phyloP scores from a whole-genome alignment of 2,888 invertebrate genomes.

The Mythimna albipuncta region DNA sequence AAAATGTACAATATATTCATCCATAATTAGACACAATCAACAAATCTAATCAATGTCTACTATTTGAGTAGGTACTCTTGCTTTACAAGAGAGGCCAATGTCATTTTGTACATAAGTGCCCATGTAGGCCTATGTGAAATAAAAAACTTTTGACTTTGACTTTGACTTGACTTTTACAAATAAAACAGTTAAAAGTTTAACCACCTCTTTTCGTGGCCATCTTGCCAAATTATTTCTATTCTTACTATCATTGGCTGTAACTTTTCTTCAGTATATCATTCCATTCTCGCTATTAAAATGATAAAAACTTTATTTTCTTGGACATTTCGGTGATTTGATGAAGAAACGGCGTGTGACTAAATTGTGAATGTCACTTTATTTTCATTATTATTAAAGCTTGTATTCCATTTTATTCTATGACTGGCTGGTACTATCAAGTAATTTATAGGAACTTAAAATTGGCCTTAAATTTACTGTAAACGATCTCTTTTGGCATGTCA shows the following conservation, averaged over 20 bases:
- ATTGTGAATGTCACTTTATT: conserved; percentile 31
- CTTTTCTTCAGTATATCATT: conserved; percentile 21
- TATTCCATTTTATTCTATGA: not conserved
- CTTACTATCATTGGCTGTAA: conserved; percentile 29
- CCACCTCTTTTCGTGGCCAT: conserved; percentile 29
- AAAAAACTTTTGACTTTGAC: too few relatives aligned
- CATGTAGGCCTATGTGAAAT: too few relatives aligned
- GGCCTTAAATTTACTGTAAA: too few relatives aligned
- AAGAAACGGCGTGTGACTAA: conserved; percentile 33
- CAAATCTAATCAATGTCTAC: conserved; percentile 39
- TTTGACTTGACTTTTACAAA: too few relatives aligned
- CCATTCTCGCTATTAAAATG: conserved; percentile 36
- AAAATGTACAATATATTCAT: not conserved
- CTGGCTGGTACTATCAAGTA: not conserved
- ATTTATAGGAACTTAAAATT: too few relatives aligned
- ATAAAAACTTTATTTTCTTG: conserved; percentile 40
- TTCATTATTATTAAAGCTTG: conserved; percentile 13
- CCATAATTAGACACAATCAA: not conserved
- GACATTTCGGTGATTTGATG: conserved; percentile 29
- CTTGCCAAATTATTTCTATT: conserved; percentile 34
- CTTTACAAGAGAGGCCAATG: conserved; percentile 35
- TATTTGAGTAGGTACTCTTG: conserved; percentile 36
- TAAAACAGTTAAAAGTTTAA: conserved; percentile 42
- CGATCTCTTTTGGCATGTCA: too few relatives aligned
- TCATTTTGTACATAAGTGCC: too few relatives aligned